These are phyloP conservation scores for Trididemnum nubilum DNA, from an alignment of 23 tunicate species.

Conservation along the genomic window DNA sequence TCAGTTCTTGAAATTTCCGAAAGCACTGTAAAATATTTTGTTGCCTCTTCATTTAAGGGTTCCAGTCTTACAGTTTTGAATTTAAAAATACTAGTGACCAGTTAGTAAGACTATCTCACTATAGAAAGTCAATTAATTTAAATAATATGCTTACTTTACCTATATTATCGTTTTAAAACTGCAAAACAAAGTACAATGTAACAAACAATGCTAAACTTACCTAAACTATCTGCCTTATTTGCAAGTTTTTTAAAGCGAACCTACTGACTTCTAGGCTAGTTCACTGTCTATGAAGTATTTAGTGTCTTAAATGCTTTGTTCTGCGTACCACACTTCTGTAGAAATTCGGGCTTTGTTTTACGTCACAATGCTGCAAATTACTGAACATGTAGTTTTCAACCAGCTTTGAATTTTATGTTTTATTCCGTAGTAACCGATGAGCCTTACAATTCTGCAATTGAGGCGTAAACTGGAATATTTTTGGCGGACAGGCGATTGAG, in stretches of 20 bases:
- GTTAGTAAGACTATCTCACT: slow-evolving; percentile 22
- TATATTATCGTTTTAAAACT: slow-evolving; percentile 20
- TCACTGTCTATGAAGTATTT: slow-evolving; percentile 25
- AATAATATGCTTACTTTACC: slow-evolving; percentile 21
- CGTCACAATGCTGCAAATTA: slow-evolving; percentile 26
- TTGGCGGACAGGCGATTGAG: slow-evolving; percentile 28
- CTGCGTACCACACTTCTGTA: slow-evolving; percentile 25
- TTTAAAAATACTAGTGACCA: slow-evolving; percentile 30
- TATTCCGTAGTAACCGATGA: slow-evolving; percentile 26
- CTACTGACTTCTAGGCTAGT: slow-evolving; percentile 27
- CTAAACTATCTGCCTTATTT: slow-evolving; percentile 25
- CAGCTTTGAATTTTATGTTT: slow-evolving; percentile 24
- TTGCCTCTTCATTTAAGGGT: slow-evolving; percentile 31
- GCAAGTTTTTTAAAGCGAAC: slow-evolving; percentile 23
- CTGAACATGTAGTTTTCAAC: slow-evolving; percentile 26
- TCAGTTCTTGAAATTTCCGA: slow-evolving; percentile 32
- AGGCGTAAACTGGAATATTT: slow-evolving; percentile 20
- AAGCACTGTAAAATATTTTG: slow-evolving; percentile 35
- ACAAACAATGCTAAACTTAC: slow-evolving; percentile 25
- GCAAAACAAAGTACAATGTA: slow-evolving; percentile 25
- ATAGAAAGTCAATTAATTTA: slow-evolving; percentile 23
- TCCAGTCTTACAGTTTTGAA: slow-evolving; percentile 33
- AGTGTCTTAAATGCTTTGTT: slow-evolving; percentile 22
- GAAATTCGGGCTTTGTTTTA: slow-evolving; percentile 25
- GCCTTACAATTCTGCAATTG: slow-evolving; percentile 24